These are phyloP conservation scores for Choloepus didactylus DNA, from an alignment of 2,797 vertebrate species.

Conservation along the genomic window DNA sequence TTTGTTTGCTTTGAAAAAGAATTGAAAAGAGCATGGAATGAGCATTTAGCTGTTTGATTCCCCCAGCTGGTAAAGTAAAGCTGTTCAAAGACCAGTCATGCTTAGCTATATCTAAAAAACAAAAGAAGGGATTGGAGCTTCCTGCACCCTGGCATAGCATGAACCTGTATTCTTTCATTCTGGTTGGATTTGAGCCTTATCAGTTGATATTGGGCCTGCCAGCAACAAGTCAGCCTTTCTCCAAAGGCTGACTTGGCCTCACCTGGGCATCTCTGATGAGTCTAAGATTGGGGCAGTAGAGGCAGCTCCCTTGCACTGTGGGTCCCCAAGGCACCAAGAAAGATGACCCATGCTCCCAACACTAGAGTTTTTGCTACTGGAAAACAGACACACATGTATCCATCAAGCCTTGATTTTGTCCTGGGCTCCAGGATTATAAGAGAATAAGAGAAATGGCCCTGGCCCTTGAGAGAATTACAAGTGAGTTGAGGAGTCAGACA, in stretches of 20 bases:
- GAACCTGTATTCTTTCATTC: not conserved
- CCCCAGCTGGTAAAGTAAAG: not conserved
- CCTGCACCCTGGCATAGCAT: not conserved
- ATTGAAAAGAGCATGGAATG: not conserved
- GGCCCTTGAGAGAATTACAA: not conserved
- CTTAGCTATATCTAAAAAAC: not conserved
- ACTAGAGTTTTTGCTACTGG: not conserved
- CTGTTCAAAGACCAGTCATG: not conserved
- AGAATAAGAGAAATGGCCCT: not conserved
- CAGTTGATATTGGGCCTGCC: not conserved
- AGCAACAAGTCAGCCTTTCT: not conserved
- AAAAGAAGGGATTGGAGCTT: not conserved
- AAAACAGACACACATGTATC: not conserved
- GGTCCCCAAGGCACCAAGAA: not conserved
- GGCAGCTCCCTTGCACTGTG: not conserved
- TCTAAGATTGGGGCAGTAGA: not conserved
- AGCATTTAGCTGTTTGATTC: not conserved
- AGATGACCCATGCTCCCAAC: not conserved
- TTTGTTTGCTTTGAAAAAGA: conserved; percentile 8
- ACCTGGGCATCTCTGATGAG: not conserved
- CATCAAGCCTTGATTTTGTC: not conserved
- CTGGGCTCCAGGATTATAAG: too few relatives aligned
- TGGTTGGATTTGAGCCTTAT: not conserved
- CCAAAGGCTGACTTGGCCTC: not conserved
- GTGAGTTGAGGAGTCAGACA: not conserved